Percentiles rank a stretch among this genome's conserved stretches.
Evolutionary conservation across 2,888 invertebrate species (phyloP).

Genomic region (Clepsis dumicolana): DNA sequence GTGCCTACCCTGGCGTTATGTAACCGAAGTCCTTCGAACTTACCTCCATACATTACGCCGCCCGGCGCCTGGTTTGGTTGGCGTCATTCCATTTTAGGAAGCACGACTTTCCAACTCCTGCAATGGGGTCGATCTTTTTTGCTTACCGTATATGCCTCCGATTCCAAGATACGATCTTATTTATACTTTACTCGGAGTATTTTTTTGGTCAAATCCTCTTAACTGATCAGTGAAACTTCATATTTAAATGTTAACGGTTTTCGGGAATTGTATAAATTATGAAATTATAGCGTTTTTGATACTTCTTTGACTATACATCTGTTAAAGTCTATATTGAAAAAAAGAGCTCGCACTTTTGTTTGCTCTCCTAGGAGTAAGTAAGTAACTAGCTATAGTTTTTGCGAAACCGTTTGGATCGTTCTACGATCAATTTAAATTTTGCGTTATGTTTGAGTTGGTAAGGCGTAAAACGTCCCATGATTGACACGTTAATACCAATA

Average conservation of each 20-base stretch:
- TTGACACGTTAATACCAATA: too few species aligned
- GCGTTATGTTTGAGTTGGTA: too few species aligned
- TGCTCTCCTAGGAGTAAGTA: too few species aligned
- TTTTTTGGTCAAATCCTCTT: constrained; percentile 23
- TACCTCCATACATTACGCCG: constrained; percentile 14
- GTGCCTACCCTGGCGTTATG: constrained; percentile 18
- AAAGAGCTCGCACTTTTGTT: too few species aligned
- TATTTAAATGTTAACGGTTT: background rate
- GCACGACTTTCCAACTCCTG: constrained; percentile 70
- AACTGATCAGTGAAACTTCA: background rate
- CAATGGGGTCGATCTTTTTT: constrained; percentile 62
- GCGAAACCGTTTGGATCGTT: too few species aligned
- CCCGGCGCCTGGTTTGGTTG: constrained; percentile 47
- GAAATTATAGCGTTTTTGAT: too few species aligned
- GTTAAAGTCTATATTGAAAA: too few species aligned
- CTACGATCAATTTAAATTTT: too few species aligned
- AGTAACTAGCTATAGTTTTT: too few species aligned
- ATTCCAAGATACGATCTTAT: constrained; percentile 45
- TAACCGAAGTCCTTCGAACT: constrained; percentile 32
- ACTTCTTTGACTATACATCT: too few species aligned
- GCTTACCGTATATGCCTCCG: constrained; percentile 53
- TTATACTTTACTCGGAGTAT: constrained; percentile 14
- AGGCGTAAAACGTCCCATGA: too few species aligned
- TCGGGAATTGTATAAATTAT: too few species aligned
- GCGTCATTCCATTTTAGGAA: constrained; percentile 65